Conservation (phyloP, 1,140 invertebrate genomes). For the Pteromalus puparum region DNA sequence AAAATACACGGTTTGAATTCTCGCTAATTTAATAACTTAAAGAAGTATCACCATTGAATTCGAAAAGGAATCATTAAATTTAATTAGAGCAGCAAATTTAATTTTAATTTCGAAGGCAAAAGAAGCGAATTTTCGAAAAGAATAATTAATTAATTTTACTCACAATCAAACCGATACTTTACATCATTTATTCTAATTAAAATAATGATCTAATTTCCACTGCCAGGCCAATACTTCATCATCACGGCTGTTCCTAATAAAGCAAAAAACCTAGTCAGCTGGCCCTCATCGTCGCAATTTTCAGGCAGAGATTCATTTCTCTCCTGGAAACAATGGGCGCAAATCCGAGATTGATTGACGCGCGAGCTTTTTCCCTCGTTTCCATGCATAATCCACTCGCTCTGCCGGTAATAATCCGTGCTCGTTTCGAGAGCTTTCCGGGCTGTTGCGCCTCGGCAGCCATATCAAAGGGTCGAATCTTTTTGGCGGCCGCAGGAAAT, state of each 20-base stretch:
- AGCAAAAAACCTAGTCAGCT: neutral
- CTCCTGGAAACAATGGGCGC: neutral
- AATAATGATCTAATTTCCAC: neutral
- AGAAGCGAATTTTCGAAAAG: too few relatives aligned
- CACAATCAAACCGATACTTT: too few relatives aligned
- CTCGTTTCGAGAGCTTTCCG: neutral
- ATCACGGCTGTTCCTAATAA: neutral
- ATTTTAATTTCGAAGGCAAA: too few relatives aligned
- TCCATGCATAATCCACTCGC: conserved; percentile 6
- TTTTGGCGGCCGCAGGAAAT: neutral
- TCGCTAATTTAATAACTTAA: too few relatives aligned
- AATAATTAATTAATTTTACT: too few relatives aligned
- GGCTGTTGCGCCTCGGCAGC: neutral
- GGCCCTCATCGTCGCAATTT: neutral
- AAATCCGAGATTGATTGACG: conserved; percentile 8
- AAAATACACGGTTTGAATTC: too few relatives aligned
- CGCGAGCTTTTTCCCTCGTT: neutral
- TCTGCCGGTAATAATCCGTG: neutral
- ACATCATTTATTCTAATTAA: neutral
- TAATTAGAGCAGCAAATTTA: too few relatives aligned
- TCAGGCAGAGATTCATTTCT: neutral
- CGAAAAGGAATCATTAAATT: too few relatives aligned
- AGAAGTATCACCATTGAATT: too few relatives aligned
- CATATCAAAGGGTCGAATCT: neutral
- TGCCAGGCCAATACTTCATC: too few relatives aligned